Evolutionary conservation across 2,888 invertebrate species (phyloP).

Genomic region (Agriopis leucophaearia): DNA sequence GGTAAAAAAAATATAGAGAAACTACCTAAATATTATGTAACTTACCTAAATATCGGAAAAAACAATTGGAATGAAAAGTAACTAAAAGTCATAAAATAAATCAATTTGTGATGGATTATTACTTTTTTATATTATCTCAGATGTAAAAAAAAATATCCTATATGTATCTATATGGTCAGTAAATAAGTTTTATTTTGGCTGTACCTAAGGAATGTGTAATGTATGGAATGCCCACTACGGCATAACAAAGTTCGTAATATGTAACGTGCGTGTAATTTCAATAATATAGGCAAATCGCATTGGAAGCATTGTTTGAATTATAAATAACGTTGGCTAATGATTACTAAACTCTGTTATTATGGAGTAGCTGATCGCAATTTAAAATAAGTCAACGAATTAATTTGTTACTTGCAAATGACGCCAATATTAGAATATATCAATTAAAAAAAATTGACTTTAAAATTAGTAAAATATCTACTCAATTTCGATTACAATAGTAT

Average conservation of each 20-base stretch:
- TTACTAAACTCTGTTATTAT: slow-evolving; percentile 48
- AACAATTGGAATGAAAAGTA: too few species aligned
- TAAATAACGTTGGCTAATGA: slow-evolving; percentile 52
- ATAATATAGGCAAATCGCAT: slow-evolving; percentile 63
- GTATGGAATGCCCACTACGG: slow-evolving; percentile 13
- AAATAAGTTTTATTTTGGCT: slow-evolving; percentile 4
- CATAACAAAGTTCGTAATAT: slow-evolving; percentile 48
- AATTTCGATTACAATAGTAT: too few species aligned
- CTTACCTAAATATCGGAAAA: too few species aligned
- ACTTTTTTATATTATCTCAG: too few species aligned
- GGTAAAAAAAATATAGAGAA: too few species aligned
- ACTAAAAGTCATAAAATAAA: too few species aligned
- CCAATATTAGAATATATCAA: not conserved
- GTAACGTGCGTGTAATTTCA: slow-evolving; percentile 64
- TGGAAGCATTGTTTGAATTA: slow-evolving; percentile 62
- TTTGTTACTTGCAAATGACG: not conserved
- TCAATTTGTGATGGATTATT: too few species aligned
- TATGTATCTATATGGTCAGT: not conserved
- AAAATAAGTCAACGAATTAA: slow-evolving; percentile 5
- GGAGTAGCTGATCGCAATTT: slow-evolving; percentile 32
- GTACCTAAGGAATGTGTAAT: slow-evolving; percentile 6
- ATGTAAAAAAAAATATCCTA: not conserved
- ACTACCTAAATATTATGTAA: too few species aligned
- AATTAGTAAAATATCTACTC: too few species aligned
- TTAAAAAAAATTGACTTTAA: too few species aligned